Base-by-base conservation (phyloP, 1,140 invertebrate species). In the Limonius californicus region DNA sequence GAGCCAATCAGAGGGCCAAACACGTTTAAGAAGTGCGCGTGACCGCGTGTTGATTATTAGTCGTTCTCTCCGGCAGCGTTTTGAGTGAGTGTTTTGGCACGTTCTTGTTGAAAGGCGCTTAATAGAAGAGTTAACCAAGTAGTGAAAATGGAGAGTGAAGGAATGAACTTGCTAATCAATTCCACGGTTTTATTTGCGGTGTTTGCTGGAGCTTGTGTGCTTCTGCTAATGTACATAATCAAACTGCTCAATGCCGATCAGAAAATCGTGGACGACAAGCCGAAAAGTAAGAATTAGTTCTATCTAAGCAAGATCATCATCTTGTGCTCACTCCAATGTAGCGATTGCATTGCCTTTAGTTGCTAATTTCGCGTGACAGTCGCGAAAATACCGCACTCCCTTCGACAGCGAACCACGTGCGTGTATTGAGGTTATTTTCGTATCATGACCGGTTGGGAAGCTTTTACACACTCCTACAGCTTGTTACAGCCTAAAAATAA, bases 221-320 rank as follows among this genome's bases (percentile, higher is more conserved):
- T 70, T n/a, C 15, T 70, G 16, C 39, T 68, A 16, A 35, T 65
- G 27, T 70, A 70, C 54, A 64, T 68, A 57, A 54, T 70, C 20
- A 64, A 61, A 62, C 47, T 63, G 43, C 58, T 70, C 30, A 59
- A 55, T 54, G 39, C 58, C 43, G 68, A 70, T 15, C 30, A 50
- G n/a, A 60, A 58, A 42, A 45, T 35, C 18, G 50, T 54, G n/a
- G 59, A 63, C 14, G 19, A 59, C n/a, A 53, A 54, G 20, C 12
- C 16, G 14, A 67, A 68, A 66, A 63, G 68, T 70, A 66, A 70
- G 68, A 54, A 32, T 45, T 45, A 45, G 30, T 39, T 1, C 45
- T 20, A 7, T 30, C 9, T n/a, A 18, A 16, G 16, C 23, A 27
- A 27, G 9, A 27, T 27, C 23, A 27, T 27, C 23, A 4, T 27